phyloP scores from a whole-genome alignment of 2,797 vertebrate species.

The Melanotaenia parkinsoni region DNA sequence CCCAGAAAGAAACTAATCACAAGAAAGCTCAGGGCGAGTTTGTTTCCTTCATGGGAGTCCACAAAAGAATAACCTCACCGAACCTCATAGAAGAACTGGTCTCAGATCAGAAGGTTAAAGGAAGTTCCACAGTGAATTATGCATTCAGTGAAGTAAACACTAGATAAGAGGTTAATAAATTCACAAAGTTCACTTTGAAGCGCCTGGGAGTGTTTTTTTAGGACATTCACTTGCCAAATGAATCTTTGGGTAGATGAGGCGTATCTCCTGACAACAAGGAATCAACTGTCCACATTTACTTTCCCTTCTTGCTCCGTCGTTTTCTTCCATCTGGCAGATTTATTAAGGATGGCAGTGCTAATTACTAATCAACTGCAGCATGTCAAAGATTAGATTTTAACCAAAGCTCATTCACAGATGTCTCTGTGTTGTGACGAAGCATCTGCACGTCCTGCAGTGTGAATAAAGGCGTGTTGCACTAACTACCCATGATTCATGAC shows the following conservation, averaged over 20 bases:
- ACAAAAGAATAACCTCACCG: constrained; percentile 33
- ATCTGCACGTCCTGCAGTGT: constrained; percentile 53
- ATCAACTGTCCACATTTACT: constrained; percentile 37
- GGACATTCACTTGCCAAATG: constrained; percentile 64
- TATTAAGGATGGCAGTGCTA: constrained; percentile 32
- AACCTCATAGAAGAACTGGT: constrained; percentile 32
- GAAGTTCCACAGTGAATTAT: constrained; percentile 61
- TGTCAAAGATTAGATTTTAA: constrained; percentile 58
- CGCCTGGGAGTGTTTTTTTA: constrained; percentile 32
- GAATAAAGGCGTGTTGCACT: constrained; percentile 36
- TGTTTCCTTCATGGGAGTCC: constrained; percentile 48
- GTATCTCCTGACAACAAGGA: constrained; percentile 57
- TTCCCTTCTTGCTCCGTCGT: constrained; percentile 16
- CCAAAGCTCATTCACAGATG: constrained; percentile 30
- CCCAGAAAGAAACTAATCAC: constrained; percentile 30
- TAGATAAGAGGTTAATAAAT: constrained; percentile 68
- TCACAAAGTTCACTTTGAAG: constrained; percentile 59
- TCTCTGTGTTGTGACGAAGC: constrained; percentile 28
- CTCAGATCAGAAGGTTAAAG: constrained; percentile 47
- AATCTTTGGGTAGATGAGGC: constrained; percentile 58
- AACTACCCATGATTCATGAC: constrained; percentile 61
- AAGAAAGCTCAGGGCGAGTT: constrained; percentile 45
- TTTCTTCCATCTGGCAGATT: constrained; percentile 47
- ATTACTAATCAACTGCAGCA: constrained; percentile 36
- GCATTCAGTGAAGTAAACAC: constrained; percentile 58